Conservation (phyloP, 2,113 vertebrate genomes). For the Candoia aspera region DNA sequence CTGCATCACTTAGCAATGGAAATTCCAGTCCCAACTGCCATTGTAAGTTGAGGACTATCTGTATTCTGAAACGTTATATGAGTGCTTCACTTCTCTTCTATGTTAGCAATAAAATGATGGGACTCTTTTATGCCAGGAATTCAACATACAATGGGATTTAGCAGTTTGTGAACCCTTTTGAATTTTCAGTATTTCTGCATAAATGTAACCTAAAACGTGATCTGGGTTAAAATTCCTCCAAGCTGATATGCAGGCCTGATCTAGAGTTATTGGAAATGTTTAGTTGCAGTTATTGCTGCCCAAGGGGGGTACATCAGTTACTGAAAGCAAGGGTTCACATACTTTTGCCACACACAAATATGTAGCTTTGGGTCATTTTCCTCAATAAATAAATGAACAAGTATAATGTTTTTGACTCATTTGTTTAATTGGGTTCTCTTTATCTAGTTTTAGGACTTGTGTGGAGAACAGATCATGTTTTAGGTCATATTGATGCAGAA, state of each 20-base stretch:
- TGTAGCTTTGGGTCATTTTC: not conserved
- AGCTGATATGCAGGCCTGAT: not conserved
- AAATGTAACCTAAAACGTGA: not conserved
- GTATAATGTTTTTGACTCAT: not conserved
- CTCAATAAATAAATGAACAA: not conserved
- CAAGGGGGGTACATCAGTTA: not conserved
- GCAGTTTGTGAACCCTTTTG: not conserved
- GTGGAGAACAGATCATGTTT: not conserved
- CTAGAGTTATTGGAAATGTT: not conserved
- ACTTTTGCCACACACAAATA: not conserved
- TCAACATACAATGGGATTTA: not conserved
- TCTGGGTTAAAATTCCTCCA: not conserved
- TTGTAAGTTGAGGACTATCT: not conserved
- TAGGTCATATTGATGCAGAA: not conserved
- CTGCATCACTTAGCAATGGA: not conserved
- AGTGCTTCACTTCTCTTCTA: not conserved
- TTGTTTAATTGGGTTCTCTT: not conserved
- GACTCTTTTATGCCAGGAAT: not conserved
- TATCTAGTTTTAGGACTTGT: not conserved
- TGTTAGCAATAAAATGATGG: not conserved
- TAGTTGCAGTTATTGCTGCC: not conserved
- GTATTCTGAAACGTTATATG: not conserved
- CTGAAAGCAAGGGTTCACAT: not conserved
- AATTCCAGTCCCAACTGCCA: not conserved
- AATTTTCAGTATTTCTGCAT: not conserved